These are phyloP conservation scores for Acanthisitta chloris DNA, from an alignment of 2,113 vertebrate species.

Conservation along the genomic window DNA sequence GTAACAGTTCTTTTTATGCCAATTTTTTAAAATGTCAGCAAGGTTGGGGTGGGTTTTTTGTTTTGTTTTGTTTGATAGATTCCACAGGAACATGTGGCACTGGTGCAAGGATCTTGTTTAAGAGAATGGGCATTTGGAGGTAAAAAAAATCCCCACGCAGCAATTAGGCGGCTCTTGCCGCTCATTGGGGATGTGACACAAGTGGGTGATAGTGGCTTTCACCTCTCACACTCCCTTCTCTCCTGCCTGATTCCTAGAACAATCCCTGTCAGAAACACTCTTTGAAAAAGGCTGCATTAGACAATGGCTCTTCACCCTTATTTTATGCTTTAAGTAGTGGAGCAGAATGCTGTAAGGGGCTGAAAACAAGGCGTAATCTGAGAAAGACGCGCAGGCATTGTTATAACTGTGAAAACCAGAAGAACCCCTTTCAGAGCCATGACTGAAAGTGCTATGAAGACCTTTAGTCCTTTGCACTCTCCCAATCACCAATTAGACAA, in stretches of 20 bases:
- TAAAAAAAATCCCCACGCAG: constrained; percentile 75
- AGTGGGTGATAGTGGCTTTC: constrained; percentile 93
- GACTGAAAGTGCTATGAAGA: constrained; percentile 97
- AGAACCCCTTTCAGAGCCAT: constrained; percentile 91
- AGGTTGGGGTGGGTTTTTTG: constrained; percentile 68
- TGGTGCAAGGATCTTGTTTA: constrained; percentile 84
- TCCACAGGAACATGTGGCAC: constrained; percentile 85
- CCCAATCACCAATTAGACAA: constrained; percentile 99
- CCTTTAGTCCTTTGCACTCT: constrained; percentile 95
- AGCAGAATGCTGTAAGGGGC: constrained; percentile 92
- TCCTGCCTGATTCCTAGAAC: constrained; percentile 90
- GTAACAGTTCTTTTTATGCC: constrained; percentile 71
- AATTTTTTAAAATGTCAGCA: constrained; percentile 73
- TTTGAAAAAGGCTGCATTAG: constrained; percentile 92
- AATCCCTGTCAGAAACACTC: constrained; percentile 95
- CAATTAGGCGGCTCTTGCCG: constrained; percentile 90
- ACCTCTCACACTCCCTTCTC: constrained; percentile 90
- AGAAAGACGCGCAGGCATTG: constrained; percentile 94
- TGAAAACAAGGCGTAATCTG: constrained; percentile 93
- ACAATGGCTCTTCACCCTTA: constrained; percentile 96
- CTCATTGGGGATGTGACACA: constrained; percentile 91
- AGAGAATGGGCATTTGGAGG: constrained; percentile 78
- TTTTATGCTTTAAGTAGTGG: constrained; percentile 90
- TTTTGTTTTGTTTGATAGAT: constrained; percentile 80
- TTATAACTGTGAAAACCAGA: constrained; percentile 95